phyloP scores from a whole-genome alignment of 1,140 invertebrate species.

The Zophobas atratus region DNA sequence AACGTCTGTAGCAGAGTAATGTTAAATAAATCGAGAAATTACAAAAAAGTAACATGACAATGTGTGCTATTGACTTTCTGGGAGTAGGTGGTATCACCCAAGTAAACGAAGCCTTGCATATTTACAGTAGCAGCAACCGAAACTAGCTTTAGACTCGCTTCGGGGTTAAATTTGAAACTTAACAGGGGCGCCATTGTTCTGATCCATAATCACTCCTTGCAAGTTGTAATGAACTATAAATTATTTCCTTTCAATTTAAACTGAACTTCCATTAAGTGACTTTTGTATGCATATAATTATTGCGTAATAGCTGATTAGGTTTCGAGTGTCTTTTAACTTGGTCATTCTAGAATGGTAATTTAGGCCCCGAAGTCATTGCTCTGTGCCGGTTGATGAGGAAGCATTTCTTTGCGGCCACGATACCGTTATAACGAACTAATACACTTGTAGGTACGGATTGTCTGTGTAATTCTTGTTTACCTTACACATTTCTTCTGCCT shows the following conservation, averaged over 20 bases:
- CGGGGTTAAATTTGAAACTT: no score
- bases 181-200: no score
- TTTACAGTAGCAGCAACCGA: no score
- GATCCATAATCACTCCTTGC: background rate
- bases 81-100: no score
- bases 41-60: no score
- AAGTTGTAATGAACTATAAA: background rate
- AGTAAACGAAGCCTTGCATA: no score
- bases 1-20: no score
- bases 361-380: constrained; percentile 44
- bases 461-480: constrained; percentile 41
- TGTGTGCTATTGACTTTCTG: no score
- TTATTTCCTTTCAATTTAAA: constrained; percentile 15
- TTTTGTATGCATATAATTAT: constrained; percentile 30
- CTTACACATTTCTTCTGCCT: constrained; percentile 19
- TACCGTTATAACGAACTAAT: constrained; percentile 52
- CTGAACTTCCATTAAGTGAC: background rate
- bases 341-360: constrained; percentile 42
- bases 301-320: constrained; percentile 29
- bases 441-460: constrained; percentile 43
- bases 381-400: constrained; percentile 47
- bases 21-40: no score
- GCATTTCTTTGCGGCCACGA: constrained; percentile 51
- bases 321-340: constrained; percentile 39
- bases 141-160: no score